phyloP scores from a whole-genome alignment of 2,113 vertebrate species.

The Pangasianodon gigas region DNA sequence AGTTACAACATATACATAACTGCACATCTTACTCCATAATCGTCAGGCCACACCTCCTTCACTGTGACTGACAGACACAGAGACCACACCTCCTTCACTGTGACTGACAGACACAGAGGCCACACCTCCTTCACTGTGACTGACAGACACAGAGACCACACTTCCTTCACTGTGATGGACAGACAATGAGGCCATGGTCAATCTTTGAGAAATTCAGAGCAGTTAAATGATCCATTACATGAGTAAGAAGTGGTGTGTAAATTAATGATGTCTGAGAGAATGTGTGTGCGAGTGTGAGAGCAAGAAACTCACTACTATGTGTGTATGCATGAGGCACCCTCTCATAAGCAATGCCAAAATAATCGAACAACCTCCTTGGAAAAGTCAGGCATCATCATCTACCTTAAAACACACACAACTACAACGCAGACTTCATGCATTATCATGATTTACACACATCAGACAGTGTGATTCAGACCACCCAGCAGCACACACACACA shows the following conservation, averaged over 20 bases:
- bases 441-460: constrained; percentile 19
- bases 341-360: constrained; percentile 1
- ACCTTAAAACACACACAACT: constrained; percentile 8
- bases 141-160: neutral
- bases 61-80: neutral
- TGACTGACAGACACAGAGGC: neutral
- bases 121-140: neutral
- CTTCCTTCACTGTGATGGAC: neutral
- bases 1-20: neutral
- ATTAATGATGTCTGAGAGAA: neutral
- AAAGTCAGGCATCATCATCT: constrained; percentile 4
- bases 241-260: constrained; percentile 10
- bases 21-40: neutral
- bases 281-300: neutral
- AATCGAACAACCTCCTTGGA: constrained; percentile 20
- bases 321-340: constrained; percentile 10
- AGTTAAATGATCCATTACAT: constrained; percentile 27
- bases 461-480: constrained; percentile 16
- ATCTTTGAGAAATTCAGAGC: neutral
- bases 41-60: neutral
- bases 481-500: neutral
- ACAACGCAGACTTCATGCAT: constrained; percentile 14
- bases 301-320: neutral
- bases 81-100: neutral
- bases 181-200: neutral